Evolutionary conservation across 2,797 vertebrate genomes (phyloP), one percentile per base, ranked within the genome.

Genomic region (Schizothorax lantsangensis): DNA sequence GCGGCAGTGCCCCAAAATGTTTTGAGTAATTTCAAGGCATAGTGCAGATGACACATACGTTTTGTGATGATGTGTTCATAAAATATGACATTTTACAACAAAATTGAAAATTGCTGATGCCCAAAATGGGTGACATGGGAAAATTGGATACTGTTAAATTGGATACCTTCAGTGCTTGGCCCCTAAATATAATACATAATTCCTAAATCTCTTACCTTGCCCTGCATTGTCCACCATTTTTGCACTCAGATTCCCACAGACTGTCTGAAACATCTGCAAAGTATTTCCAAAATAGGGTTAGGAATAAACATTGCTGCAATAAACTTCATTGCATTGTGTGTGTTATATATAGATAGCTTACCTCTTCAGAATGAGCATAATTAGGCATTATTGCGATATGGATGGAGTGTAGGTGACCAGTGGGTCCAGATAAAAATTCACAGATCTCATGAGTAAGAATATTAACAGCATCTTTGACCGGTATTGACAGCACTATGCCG

Each of bases 351-450:
- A 49, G 23, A 79, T 59, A 10, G 10, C 36, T 72, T 79, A 85
- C 84, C 68, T 80, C 75, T 64, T 78, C 89, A 57, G 91, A 89
- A 40, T 91, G 19, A 1, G 89, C 54, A 64, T 90, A 87, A 33
- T 75, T 90, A 0, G 92, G 90, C 88, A 93, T 90, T 69, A 94
- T 91, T 59, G 92, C 81, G 4, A 95, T 57, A 57, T 47, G 82
- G 86, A 95, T 92, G 86, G 47, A 91, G 11, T 83, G 66, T 38
- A 95, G 66, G 57, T 68, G 86, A 7, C 88, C 79, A 33, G 72
- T 77, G 23, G 73, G 80, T 23, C 36, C 30, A 45, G 84, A 62
- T 30, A 78, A 84, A 88, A 94, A 94, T 45, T 80, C 83, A 0
- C 1, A 3, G 62, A 95, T 90, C 59, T 19, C 89, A 17, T 91